A percentile compares a stretch with the other conserved stretches of the same genome.
phyloP scores from a whole-genome alignment of 1,140 invertebrate genomes.

The Drosophila saltans region DNA sequence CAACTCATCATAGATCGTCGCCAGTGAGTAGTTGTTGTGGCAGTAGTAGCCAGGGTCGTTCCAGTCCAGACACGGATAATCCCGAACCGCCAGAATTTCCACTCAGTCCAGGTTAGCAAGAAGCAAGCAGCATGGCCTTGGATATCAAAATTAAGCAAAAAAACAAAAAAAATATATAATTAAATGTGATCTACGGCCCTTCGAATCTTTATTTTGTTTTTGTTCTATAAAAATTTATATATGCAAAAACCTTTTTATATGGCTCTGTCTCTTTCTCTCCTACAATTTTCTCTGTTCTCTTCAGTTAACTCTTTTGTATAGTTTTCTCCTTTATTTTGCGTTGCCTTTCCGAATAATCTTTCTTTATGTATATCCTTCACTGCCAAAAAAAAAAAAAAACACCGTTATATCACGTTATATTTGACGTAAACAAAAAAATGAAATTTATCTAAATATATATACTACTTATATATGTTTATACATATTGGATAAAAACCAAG shows the following conservation, averaged over 20 bases:
- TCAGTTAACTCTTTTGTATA: neutral
- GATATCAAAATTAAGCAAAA: slow-evolving; percentile 28
- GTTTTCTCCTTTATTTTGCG: neutral
- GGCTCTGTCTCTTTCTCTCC: neutral
- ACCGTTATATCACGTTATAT: neutral
- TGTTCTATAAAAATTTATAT: no score
- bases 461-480: no score
- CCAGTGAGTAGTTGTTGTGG: slow-evolving; percentile 84
- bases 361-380: slow-evolving; percentile 5
- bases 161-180: neutral
- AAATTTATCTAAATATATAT: slow-evolving; percentile 8
- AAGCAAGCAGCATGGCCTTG: slow-evolving; percentile 14
- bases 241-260: neutral
- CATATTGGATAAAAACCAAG: neutral
- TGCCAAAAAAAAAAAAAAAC: neutral
- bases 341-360: slow-evolving; percentile 1
- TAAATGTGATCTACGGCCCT: slow-evolving; percentile 5
- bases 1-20: slow-evolving; percentile 83
- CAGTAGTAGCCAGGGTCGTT: slow-evolving; percentile 83
- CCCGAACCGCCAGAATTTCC: slow-evolving; percentile 82
- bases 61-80: slow-evolving; percentile 83
- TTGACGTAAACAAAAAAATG: neutral
- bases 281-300: neutral
- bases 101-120: slow-evolving; percentile 83
- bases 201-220: neutral